Evolutionary conservation across 1,140 invertebrate genomes (phyloP).

Genomic region (Acromyrmex heyeri): DNA sequence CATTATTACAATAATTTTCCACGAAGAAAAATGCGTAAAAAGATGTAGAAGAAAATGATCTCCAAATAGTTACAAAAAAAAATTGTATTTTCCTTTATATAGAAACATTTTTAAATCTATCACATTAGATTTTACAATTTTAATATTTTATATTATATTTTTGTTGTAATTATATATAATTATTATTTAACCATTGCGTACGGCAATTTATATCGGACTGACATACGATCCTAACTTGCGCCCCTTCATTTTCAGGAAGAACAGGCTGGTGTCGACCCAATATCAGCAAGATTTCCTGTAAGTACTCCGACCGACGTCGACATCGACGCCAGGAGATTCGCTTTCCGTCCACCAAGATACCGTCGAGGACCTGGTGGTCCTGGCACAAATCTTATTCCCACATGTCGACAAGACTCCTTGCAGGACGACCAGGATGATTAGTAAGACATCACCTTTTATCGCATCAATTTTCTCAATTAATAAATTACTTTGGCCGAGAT

Average conservation of each 20-base stretch:
- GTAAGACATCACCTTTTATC: constrained; percentile 78
- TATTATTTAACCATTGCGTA: background rate
- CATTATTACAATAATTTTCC: too few species aligned
- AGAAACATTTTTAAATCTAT: background rate
- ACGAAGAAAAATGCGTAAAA: too few species aligned
- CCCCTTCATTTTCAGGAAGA: constrained; percentile 87
- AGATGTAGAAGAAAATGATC: too few species aligned
- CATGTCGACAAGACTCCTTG: constrained; percentile 82
- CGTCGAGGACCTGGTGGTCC: constrained; percentile 82
- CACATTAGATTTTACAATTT: constrained; percentile 2
- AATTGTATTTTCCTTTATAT: background rate
- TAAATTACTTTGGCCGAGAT: too few species aligned
- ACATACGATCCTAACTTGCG: background rate
- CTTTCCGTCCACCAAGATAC: constrained; percentile 87
- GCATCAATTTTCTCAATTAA: background rate
- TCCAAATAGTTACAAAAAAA: too few species aligned
- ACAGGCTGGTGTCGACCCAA: constrained; percentile 90
- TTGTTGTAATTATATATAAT: background rate
- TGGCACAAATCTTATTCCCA: constrained; percentile 81
- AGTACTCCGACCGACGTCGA: constrained; percentile 86
- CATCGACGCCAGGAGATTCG: constrained; percentile 86
- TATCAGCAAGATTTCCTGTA: constrained; percentile 84
- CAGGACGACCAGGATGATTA: constrained; percentile 86
- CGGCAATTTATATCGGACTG: background rate
- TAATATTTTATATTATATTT: constrained; percentile 21